These are phyloP conservation scores for Pollenia labialis DNA, from an alignment of 2,888 invertebrate species.

Conservation along the genomic window DNA sequence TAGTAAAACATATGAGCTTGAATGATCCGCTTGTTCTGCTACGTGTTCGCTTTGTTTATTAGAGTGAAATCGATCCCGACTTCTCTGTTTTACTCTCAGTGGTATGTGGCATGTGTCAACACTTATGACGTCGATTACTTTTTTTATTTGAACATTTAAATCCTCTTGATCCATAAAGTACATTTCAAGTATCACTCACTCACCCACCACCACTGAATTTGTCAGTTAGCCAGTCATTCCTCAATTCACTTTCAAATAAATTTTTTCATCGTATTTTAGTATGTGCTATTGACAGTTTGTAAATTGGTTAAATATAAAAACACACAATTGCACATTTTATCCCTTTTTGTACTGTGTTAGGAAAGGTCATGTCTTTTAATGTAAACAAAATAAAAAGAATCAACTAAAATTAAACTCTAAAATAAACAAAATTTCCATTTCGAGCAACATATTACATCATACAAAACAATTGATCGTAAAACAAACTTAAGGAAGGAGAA, in stretches of 20 bases:
- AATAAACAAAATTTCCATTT: conserved; percentile 42
- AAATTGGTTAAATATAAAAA: conserved; percentile 33
- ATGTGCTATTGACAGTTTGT: not conserved
- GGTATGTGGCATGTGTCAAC: conserved; percentile 29
- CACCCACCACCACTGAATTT: not conserved
- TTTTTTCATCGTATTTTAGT: not conserved
- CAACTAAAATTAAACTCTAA: not conserved
- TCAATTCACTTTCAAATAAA: not conserved
- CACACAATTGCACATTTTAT: not conserved
- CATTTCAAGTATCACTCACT: conserved; percentile 34
- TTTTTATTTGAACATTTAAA: not conserved
- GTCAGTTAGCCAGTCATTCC: not conserved
- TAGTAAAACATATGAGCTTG: too few species aligned
- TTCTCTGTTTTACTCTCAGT: not conserved
- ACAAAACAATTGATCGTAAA: conserved; percentile 1
- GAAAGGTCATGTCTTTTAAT: conserved; percentile 69
- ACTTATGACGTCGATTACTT: conserved; percentile 14
- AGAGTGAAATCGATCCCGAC: too few species aligned
- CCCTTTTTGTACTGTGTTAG: conserved; percentile 2
- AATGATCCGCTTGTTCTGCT: too few species aligned
- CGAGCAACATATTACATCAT: conserved; percentile 18
- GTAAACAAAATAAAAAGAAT: conserved; percentile 36
- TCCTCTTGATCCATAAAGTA: conserved; percentile 27
- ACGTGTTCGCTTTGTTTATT: too few species aligned
- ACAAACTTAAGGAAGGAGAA: not conserved